A percentile compares a stretch with the other conserved stretches of the same genome.
Conservation (phyloP, 1,140 invertebrate species). For the Lepidurus couesii region DNA sequence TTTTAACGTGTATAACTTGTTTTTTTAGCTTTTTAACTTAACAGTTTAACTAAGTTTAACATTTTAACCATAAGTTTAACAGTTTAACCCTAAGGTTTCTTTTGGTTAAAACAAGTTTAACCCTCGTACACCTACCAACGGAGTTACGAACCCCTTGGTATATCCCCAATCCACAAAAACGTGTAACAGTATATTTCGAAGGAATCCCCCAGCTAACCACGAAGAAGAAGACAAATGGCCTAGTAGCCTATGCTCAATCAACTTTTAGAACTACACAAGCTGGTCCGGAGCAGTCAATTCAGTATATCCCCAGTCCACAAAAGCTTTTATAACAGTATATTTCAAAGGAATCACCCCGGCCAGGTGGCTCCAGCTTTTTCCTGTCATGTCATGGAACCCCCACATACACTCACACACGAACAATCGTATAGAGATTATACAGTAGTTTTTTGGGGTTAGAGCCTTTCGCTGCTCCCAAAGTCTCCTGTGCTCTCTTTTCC, state of each 20-base stretch:
- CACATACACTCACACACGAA: neutral
- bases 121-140: too few species aligned
- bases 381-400: neutral
- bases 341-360: neutral
- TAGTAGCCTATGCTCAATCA: too few species aligned
- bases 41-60: too few species aligned
- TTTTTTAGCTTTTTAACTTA: too few species aligned
- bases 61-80: too few species aligned
- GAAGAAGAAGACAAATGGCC: too few species aligned
- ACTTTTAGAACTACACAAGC: too few species aligned
- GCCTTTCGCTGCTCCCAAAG: neutral
- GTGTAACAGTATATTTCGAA: neutral
- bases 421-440: neutral
- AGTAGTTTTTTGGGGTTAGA: neutral
- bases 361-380: constrained; percentile 3
- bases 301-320: neutral
- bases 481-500: neutral
- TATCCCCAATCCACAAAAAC: neutral
- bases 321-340: neutral
- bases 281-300: too few species aligned
- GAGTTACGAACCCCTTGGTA: too few species aligned
- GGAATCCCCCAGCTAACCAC: neutral
- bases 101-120: too few species aligned
- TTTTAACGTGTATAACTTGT: too few species aligned
- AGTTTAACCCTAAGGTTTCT: too few species aligned